Percentiles rank a stretch among this genome's conserved stretches.
These are phyloP conservation scores for Eremophila alpestris DNA, from an alignment of 2,797 vertebrate genomes.

Conservation along the genomic window DNA sequence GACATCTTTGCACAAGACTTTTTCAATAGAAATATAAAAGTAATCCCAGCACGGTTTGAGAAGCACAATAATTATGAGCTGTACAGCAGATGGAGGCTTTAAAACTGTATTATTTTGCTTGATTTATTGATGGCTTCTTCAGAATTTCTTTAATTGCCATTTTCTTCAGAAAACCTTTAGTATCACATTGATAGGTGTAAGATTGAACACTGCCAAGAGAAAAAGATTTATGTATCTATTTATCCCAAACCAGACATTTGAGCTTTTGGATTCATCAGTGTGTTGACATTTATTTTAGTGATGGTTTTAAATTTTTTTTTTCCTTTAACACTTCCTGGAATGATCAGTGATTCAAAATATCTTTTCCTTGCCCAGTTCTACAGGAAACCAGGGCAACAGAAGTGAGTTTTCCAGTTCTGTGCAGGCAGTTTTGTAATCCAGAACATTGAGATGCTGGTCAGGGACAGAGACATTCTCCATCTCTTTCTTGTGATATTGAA, in stretches of 20 bases:
- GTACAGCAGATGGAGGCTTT: neutral
- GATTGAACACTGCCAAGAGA: neutral
- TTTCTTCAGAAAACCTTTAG: neutral
- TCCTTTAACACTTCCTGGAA: neutral
- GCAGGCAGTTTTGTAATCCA: neutral
- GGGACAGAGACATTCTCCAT: neutral
- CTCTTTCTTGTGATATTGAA: neutral
- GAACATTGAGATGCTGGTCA: neutral
- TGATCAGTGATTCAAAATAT: neutral
- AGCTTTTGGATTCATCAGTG: neutral
- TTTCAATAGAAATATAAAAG: neutral
- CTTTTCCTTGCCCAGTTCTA: neutral
- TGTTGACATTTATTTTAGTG: neutral
- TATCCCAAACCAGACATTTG: neutral
- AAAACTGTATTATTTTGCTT: neutral
- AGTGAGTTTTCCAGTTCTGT: neutral
- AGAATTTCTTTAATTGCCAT: neutral
- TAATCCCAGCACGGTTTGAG: neutral
- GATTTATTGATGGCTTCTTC: neutral
- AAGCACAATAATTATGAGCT: neutral
- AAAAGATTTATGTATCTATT: neutral
- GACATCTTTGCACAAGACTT: neutral
- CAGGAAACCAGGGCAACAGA: neutral
- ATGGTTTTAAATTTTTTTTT: neutral
- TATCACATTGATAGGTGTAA: neutral